Conservation (phyloP, 2,113 vertebrate genomes). For the Saguinus imperator region DNA sequence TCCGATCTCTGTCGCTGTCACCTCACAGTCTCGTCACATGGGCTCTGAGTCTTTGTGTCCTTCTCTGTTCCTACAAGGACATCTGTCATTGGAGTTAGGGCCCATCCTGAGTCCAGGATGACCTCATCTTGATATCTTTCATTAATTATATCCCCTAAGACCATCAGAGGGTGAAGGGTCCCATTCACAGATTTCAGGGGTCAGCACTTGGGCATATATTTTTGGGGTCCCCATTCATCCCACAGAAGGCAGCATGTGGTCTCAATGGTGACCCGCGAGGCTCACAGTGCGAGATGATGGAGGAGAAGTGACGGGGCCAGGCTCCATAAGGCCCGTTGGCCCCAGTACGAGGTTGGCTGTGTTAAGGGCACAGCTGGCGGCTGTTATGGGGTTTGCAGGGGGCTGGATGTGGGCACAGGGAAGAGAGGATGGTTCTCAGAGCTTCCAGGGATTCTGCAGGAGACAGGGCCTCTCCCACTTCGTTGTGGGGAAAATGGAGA, state of each 20-base stretch:
- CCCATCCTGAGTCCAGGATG: background rate
- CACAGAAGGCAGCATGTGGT: fast-evolving
- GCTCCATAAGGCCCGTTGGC: fast-evolving
- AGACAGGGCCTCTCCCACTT: background rate
- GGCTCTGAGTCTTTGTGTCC: background rate
- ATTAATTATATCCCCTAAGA: background rate
- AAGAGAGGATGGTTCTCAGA: background rate
- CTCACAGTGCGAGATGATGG: fast-evolving
- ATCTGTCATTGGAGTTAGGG: background rate
- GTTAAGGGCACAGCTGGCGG: fast-evolving
- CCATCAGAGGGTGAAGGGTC: background rate
- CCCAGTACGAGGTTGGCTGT: too few species aligned
- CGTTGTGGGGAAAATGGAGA: background rate
- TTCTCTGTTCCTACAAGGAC: background rate
- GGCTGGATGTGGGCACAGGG: background rate
- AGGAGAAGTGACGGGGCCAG: fast-evolving
- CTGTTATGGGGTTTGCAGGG: fast-evolving
- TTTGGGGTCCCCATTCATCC: background rate
- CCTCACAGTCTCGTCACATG: too few species aligned
- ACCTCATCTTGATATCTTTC: background rate
- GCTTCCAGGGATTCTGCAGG: background rate
- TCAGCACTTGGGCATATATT: background rate
- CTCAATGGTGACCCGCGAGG: fast-evolving
- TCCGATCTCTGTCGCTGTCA: background rate
- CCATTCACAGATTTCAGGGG: background rate